Evolutionary conservation across 2,113 vertebrate species (phyloP), one percentile per base, ranked within the genome.

Genomic region (Gadus macrocephalus): DNA sequence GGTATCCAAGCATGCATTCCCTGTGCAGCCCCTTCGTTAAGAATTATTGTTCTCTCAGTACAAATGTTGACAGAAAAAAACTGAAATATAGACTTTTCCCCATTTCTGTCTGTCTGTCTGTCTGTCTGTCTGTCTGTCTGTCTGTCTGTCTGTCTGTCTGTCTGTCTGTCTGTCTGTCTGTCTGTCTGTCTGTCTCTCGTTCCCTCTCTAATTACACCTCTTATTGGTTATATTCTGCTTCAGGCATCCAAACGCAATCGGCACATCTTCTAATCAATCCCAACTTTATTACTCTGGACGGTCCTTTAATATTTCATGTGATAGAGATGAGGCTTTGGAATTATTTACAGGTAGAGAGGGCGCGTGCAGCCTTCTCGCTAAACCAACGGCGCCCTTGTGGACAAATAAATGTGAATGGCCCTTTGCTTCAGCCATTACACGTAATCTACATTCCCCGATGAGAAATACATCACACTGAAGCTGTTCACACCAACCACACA

Each of bases 271-370:
- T 74, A 85, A 87, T 87, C 87, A 84, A 77, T 87, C 73, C 80
- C 61, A 80, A 83, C 80, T 85, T 84, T 84, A 86, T 86, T 84
- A 83, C 83, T 81, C 68, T 35, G 62, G 62, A 66, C 84, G 66
- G 61, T 64, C 77, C 79, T 81, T 84, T 71, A 86, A 89, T 87
- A 84, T 84, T 87, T 86, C 31, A 85, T 84, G 78, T 68, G 69
- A 67, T 77, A 70, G 71, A 80, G 71, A 83, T 66, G 71, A 80
- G 60, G 53, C 66, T 62, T 70, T 75, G 62, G 71, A 79, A 76
- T 80, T 78, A 80, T 78, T 84, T 81, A 87, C 73, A 69, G 74
- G 75, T 78, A 62, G 77, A 80, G 72, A 65, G 38, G 70, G 42
- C 4, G 7, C 6, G 42, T 5, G 42, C 1, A 49, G 42, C 25